These are phyloP conservation scores for Thunnus thynnus DNA, from an alignment of 2,113 vertebrate genomes.

Conservation along the genomic window DNA sequence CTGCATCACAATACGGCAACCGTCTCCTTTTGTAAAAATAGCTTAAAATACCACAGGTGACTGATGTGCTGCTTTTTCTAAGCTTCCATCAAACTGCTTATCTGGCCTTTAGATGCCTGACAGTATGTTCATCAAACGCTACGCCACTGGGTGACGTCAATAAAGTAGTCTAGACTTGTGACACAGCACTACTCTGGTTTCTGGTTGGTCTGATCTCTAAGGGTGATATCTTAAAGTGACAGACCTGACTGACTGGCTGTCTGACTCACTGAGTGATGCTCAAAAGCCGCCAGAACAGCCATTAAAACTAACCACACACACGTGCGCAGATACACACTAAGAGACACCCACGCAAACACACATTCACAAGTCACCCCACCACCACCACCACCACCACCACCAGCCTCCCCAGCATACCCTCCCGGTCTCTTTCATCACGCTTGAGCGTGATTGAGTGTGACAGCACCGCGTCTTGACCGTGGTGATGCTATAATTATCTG, in stretches of 20 bases:
- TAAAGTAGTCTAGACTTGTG: conserved; percentile 42
- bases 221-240: conserved; percentile 58
- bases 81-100: conserved; percentile 13
- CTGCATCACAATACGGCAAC: conserved; percentile 9
- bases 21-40: not conserved
- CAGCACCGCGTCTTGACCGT: conserved; percentile 67
- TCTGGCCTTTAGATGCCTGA: conserved; percentile 13
- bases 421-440: conserved; percentile 52
- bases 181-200: conserved; percentile 38
- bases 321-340: conserved; percentile 2
- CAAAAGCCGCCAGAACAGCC: conserved; percentile 47
- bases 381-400: not conserved
- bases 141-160: conserved; percentile 45
- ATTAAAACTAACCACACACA: conserved; percentile 25
- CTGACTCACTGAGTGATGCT: conserved; percentile 39
- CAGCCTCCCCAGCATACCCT: not conserved
- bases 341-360: conserved; percentile 17
- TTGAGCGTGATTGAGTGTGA: conserved; percentile 74
- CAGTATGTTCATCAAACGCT: conserved; percentile 31
- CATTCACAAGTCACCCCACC: not conserved
- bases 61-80: not conserved
- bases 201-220: conserved; percentile 50
- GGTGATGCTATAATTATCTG: conserved; percentile 82
- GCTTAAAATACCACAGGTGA: conserved; percentile 35
- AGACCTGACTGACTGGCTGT: conserved; percentile 16